Conservation (phyloP, 2,797 vertebrate species). For the Oceanodroma leucorhoa region DNA sequence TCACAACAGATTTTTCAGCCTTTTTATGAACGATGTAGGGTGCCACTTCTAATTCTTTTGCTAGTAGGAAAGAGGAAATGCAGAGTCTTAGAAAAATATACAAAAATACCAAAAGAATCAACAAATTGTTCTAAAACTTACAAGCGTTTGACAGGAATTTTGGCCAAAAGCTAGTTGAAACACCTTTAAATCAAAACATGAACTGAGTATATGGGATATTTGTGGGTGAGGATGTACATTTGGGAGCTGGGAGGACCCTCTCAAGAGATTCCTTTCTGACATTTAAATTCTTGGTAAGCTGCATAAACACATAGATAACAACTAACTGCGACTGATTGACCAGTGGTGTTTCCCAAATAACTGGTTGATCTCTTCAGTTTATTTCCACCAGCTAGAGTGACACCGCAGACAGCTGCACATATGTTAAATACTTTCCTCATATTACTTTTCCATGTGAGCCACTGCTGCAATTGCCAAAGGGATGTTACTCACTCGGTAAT, state of each 20-base stretch:
- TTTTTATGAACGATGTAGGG: not conserved
- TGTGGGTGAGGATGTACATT: not conserved
- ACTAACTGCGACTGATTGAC: not conserved
- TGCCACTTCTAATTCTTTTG: not conserved
- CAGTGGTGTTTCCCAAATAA: not conserved
- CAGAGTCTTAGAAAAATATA: not conserved
- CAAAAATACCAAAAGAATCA: not conserved
- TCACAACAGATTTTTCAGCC: not conserved
- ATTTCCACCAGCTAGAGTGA: slow-evolving; percentile 4
- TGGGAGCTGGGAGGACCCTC: not conserved
- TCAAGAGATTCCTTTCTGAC: not conserved
- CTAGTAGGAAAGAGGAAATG: not conserved
- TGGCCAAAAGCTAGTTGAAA: not conserved
- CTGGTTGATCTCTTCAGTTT: not conserved
- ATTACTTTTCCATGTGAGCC: slow-evolving; percentile 21
- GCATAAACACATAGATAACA: not conserved
- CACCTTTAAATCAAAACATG: not conserved
- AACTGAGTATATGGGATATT: not conserved
- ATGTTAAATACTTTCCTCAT: not conserved
- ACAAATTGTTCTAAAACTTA: not conserved
- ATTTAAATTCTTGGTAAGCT: not conserved
- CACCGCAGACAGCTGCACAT: slow-evolving; percentile 59
- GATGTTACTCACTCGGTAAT: not conserved
- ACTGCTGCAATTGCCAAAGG: not conserved
- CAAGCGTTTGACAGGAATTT: not conserved